These are phyloP conservation scores for Agraylea sexmaculata DNA, from an alignment of 1,140 invertebrate genomes.

Conservation along the genomic window DNA sequence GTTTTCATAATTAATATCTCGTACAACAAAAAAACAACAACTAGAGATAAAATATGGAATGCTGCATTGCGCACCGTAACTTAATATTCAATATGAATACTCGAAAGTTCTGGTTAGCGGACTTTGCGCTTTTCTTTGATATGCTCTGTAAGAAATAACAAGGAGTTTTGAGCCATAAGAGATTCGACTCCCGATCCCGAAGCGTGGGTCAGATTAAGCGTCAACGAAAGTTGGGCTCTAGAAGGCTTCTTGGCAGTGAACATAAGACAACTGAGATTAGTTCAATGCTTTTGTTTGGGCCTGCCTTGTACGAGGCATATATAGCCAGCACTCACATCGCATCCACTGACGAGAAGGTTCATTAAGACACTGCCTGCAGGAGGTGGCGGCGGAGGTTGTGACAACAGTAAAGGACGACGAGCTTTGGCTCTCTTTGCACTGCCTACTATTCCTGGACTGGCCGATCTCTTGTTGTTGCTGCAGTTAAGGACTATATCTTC, in stretches of 20 bases:
- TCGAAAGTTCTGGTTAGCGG: constrained; percentile 2
- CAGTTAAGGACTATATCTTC: too few species aligned
- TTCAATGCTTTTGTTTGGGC: constrained; percentile 32
- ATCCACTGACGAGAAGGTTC: constrained; percentile 83
- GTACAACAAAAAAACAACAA: too few species aligned
- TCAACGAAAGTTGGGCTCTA: not conserved
- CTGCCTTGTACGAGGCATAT: constrained; percentile 64
- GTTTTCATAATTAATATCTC: too few species aligned
- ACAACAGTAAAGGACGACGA: constrained; percentile 28
- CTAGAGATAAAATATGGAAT: constrained; percentile 14
- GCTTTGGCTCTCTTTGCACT: constrained; percentile 24
- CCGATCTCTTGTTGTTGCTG: constrained; percentile 10
- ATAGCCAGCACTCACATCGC: constrained; percentile 83
- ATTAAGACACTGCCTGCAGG: constrained; percentile 69
- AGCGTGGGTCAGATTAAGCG: constrained; percentile 1
- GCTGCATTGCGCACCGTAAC: constrained; percentile 10
- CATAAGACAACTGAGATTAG: not conserved
- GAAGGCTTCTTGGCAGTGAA: not conserved
- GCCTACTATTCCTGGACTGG: constrained; percentile 6
- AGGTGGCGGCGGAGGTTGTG: constrained; percentile 28
- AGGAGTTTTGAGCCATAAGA: not conserved
- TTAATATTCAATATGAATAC: not conserved
- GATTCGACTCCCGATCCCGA: not conserved
- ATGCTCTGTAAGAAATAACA: not conserved
- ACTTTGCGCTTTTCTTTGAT: constrained; percentile 3